Percentiles rank a stretch among this genome's conserved stretches.
These are phyloP conservation scores for Amazona vittata DNA, from an alignment of 2,113 vertebrate species.

Conservation along the genomic window DNA sequence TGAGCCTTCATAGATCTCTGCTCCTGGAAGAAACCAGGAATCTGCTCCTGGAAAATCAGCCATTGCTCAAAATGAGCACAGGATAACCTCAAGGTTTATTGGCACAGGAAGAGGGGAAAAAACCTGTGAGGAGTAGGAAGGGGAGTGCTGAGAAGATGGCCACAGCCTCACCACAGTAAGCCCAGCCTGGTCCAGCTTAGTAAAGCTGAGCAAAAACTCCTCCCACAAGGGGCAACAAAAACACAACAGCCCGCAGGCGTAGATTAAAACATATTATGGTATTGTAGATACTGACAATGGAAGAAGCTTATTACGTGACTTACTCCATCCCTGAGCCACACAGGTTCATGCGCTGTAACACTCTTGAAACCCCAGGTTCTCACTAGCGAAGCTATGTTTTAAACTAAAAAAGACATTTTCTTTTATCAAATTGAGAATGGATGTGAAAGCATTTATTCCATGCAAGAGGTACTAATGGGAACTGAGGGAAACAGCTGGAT, in stretches of 20 bases:
- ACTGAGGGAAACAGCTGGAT: neutral
- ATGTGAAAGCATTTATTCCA: neutral
- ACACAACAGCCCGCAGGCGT: accelerated
- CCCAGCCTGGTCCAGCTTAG: neutral
- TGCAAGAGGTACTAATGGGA: neutral
- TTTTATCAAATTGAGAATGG: neutral
- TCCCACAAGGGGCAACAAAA: neutral
- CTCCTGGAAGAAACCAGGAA: neutral
- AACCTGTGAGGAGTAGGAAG: neutral
- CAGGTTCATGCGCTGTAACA: neutral
- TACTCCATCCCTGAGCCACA: neutral
- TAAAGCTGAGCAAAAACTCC: neutral
- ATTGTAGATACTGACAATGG: neutral
- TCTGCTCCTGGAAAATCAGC: neutral
- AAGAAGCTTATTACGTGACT: neutral
- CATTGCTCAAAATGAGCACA: neutral
- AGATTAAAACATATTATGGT: neutral
- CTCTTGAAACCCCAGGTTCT: neutral
- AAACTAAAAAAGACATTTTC: neutral
- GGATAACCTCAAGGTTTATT: neutral
- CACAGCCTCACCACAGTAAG: neutral
- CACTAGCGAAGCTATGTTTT: neutral
- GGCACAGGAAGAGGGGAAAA: neutral
- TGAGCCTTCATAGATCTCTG: neutral
- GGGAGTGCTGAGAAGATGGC: neutral